A percentile compares a stretch with the other conserved stretches of the same genome.
Evolutionary conservation across 2,113 vertebrate species (phyloP).

Genomic region (Heterotilapia buettikoferi): DNA sequence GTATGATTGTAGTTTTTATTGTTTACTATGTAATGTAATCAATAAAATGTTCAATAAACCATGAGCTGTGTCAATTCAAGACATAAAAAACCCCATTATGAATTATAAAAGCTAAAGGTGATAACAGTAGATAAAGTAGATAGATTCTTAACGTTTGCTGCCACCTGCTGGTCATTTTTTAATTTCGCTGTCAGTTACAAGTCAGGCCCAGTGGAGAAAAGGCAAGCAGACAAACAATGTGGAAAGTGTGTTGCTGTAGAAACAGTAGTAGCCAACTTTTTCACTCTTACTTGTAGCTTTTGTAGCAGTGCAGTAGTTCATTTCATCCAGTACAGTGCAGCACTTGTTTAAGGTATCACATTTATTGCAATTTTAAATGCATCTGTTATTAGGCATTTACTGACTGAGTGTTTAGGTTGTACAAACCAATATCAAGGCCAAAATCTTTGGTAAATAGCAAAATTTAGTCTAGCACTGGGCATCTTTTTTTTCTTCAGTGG

Average conservation of each 20-base stretch:
- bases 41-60: not conserved
- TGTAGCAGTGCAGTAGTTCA: not conserved
- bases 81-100: fast-evolving
- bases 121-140: not conserved
- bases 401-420: fast-evolving
- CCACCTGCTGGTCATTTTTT: fast-evolving
- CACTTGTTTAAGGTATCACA: not conserved
- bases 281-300: not conserved
- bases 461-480: fast-evolving
- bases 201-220: fast-evolving
- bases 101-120: not conserved
- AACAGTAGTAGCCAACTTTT: not conserved
- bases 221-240: not conserved
- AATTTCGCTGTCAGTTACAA: not conserved
- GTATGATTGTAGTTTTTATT: not conserved
- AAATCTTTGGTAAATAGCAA: not conserved
- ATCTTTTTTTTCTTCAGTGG: not conserved
- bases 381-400: not conserved
- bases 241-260: not conserved
- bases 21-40: not conserved
- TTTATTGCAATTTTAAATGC: not conserved
- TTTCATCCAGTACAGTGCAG: not conserved
- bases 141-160: not conserved
- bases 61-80: not conserved
- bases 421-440: not conserved